These are phyloP conservation scores for Druon quercuslanigerum DNA, from an alignment of 1,140 invertebrate species.

Conservation along the genomic window DNA sequence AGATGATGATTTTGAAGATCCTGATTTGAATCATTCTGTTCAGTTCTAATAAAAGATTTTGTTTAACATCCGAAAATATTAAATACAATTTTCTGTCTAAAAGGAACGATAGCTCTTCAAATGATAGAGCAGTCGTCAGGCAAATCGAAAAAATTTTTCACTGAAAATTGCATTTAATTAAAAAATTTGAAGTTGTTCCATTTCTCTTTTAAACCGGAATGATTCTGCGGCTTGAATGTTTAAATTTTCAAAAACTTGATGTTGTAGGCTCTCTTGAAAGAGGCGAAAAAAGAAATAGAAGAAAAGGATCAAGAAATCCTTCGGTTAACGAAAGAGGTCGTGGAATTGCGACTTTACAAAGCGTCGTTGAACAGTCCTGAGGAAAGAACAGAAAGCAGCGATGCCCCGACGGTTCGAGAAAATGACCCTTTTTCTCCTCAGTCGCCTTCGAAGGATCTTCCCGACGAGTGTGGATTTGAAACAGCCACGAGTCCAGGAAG, in stretches of 20 bases:
- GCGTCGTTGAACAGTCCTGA: conserved; percentile 85
- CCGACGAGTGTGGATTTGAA: conserved; percentile 48
- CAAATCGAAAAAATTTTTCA: too few relatives aligned
- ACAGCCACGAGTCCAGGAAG: conserved; percentile 43
- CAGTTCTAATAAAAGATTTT: too few relatives aligned
- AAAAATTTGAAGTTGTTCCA: too few relatives aligned
- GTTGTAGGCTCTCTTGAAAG: conserved; percentile 80
- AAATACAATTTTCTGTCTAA: too few relatives aligned
- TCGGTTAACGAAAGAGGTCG: conserved; percentile 87
- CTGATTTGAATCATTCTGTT: too few relatives aligned
- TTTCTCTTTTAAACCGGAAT: neutral
- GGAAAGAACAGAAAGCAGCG: conserved; percentile 82
- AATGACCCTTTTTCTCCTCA: conserved; percentile 76
- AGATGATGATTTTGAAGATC: too few relatives aligned
- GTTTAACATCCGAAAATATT: too few relatives aligned
- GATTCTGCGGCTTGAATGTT: neutral
- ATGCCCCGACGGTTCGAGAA: conserved; percentile 84
- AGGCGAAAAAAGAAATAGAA: conserved; percentile 85
- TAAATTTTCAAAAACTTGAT: conserved; percentile 2
- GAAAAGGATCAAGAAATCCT: conserved; percentile 88
- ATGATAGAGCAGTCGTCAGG: too few relatives aligned
- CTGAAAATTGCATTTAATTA: too few relatives aligned
- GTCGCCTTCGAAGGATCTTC: conserved; percentile 63
- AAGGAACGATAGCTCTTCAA: too few relatives aligned
- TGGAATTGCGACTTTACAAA: conserved; percentile 86